A percentile compares a stretch with the other conserved stretches of the same genome.
phyloP scores from a whole-genome alignment of 2,113 vertebrate species.

The Ariopsis seemanni region DNA sequence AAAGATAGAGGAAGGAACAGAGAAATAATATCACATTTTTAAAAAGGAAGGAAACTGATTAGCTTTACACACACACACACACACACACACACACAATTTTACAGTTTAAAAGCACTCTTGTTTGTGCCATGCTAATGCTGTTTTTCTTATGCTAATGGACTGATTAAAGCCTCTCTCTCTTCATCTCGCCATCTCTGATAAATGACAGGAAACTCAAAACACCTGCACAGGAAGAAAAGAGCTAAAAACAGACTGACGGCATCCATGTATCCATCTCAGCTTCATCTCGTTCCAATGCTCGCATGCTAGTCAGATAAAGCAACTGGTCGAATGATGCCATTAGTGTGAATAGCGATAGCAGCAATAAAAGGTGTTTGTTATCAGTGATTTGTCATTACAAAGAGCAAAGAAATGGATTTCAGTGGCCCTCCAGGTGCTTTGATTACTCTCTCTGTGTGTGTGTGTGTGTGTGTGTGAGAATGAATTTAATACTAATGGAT shows the following conservation, averaged over 20 bases:
- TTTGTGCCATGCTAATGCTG: slow-evolving; percentile 7
- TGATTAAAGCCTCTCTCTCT: slow-evolving; percentile 18
- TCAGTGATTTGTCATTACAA: slow-evolving; percentile 28
- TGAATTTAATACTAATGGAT: slow-evolving; percentile 27
- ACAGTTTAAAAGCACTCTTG: background rate
- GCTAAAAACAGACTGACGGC: slow-evolving; percentile 8
- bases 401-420: slow-evolving; percentile 13
- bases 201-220: slow-evolving; percentile 30
- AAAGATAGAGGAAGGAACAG: background rate
- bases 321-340: background rate
- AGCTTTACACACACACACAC: background rate
- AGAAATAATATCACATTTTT: background rate
- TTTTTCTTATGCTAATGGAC: slow-evolving; percentile 42
- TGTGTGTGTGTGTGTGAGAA: background rate
- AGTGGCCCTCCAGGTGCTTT: background rate
- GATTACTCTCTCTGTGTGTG: background rate
- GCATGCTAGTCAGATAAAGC: background rate
- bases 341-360: background rate
- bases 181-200: background rate
- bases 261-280: slow-evolving; percentile 10
- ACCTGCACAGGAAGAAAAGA: slow-evolving; percentile 37
- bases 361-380: slow-evolving; percentile 19
- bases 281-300: slow-evolving; percentile 13
- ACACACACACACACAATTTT: background rate
- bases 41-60: background rate